Conservation (phyloP, 2,888 invertebrate genomes). For the Salpingus planirostris region DNA sequence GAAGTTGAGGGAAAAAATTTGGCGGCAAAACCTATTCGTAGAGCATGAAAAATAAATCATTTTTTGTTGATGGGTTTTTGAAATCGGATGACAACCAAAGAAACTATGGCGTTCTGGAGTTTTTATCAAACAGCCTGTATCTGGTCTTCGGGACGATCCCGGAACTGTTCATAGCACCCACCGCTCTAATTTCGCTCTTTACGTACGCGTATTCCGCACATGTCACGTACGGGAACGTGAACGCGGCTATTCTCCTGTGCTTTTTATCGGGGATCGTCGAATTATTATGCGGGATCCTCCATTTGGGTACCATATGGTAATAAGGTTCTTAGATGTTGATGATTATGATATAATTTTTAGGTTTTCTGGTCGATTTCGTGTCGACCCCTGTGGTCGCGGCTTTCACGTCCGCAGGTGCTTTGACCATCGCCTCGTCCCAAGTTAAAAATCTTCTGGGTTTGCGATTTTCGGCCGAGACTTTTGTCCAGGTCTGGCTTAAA, state of each 20-base stretch:
- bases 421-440: conserved; percentile 64
- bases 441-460: conserved; percentile 56
- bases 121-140: too few relatives aligned
- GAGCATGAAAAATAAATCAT: too few relatives aligned
- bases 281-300: conserved; percentile 51
- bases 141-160: conserved; percentile 66
- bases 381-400: conserved; percentile 63
- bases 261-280: conserved; percentile 58
- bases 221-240: conserved; percentile 41
- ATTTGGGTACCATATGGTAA: conserved; percentile 58
- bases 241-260: conserved; percentile 57
- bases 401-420: conserved; percentile 64
- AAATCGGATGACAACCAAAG: too few relatives aligned
- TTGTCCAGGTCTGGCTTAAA: conserved; percentile 49
- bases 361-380: conserved; percentile 63
- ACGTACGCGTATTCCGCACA: conserved; percentile 55
- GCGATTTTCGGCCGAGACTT: conserved; percentile 50
- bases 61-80: too few relatives aligned
- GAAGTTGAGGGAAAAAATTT: too few relatives aligned
- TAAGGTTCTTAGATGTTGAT: too few relatives aligned
- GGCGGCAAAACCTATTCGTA: too few relatives aligned
- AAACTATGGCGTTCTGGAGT: too few relatives aligned
- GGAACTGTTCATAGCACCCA: conserved; percentile 61
- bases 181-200: conserved; percentile 67
- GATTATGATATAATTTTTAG: too few relatives aligned